Conservation (phyloP, 1,140 invertebrate species). For the Aradophagus sp. region DNA sequence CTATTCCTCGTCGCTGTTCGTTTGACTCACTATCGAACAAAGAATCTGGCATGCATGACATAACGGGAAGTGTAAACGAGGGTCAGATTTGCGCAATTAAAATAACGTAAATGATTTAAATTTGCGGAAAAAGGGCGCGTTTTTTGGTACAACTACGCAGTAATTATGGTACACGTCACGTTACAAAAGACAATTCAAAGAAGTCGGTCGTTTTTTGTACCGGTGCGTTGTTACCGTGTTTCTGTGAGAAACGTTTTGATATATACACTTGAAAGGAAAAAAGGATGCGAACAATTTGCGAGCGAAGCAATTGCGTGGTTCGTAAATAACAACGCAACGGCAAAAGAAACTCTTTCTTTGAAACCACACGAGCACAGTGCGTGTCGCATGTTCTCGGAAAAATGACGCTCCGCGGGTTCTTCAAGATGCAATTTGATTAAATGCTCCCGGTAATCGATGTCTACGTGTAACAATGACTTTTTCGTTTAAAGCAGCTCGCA, state of each 20-base stretch:
- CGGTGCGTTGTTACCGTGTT: constrained; percentile 15
- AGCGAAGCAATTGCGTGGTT: constrained; percentile 39
- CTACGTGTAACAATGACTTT: not conserved
- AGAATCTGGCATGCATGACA: not conserved
- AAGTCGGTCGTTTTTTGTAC: constrained; percentile 30
- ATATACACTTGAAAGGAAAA: constrained; percentile 42
- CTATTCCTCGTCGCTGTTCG: too few species aligned
- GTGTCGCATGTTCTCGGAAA: constrained; percentile 26
- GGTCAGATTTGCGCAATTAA: constrained; percentile 27
- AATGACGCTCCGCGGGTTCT: constrained; percentile 22
- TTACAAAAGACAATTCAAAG: constrained; percentile 44
- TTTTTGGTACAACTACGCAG: constrained; percentile 21
- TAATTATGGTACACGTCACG: constrained; percentile 32
- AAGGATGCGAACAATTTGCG: constrained; percentile 51
- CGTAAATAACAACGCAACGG: constrained; percentile 40
- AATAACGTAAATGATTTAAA: constrained; percentile 32
- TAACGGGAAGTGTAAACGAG: constrained; percentile 18
- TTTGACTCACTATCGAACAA: too few species aligned
- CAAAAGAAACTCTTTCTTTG: constrained; percentile 39
- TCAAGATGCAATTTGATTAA: constrained; percentile 18
- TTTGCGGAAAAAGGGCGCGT: constrained; percentile 27
- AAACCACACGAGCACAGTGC: constrained; percentile 12
- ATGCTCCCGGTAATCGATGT: not conserved
- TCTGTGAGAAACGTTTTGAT: constrained; percentile 47
- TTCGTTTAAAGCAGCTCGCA: not conserved